Conservation (phyloP, 2,888 invertebrate species). For the Clostera curtula region DNA sequence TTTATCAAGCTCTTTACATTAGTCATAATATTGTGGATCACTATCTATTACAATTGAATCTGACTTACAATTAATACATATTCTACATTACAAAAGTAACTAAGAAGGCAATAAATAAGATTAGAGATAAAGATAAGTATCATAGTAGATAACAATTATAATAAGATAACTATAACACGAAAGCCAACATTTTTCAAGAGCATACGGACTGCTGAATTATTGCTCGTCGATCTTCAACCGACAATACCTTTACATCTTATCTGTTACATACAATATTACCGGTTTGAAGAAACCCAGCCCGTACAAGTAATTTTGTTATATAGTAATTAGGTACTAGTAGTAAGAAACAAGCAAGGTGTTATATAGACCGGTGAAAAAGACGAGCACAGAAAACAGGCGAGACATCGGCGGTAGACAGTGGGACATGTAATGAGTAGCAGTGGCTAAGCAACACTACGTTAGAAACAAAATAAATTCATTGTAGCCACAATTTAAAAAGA, state of each 20-base stretch:
- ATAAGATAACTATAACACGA: conserved; percentile 26
- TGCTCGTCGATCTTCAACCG: too few species aligned
- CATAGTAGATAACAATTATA: conserved; percentile 34
- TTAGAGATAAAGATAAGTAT: conserved; percentile 35
- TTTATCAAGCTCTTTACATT: conserved; percentile 72
- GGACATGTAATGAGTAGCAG: conserved; percentile 17
- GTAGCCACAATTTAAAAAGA: too few species aligned
- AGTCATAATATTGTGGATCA: conserved; percentile 46
- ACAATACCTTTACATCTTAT: too few species aligned
- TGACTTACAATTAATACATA: conserved; percentile 33
- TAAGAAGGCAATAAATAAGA: conserved; percentile 50
- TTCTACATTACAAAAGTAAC: conserved; percentile 37
- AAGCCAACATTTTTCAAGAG: conserved; percentile 39
- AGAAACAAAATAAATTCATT: too few species aligned
- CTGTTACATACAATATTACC: too few species aligned
- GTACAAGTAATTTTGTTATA: conserved; percentile 30
- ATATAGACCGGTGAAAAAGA: conserved; percentile 50
- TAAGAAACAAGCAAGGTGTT: conserved; percentile 57
- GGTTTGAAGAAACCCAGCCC: too few species aligned
- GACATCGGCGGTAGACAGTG: conserved; percentile 17
- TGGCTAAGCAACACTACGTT: conserved; percentile 23
- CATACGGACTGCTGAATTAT: too few species aligned
- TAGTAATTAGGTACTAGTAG: conserved; percentile 35
- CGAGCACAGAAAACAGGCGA: conserved; percentile 34
- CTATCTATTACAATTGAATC: conserved; percentile 43